Base-by-base conservation (phyloP, 2,888 invertebrate genomes). In the Hyles lineata region DNA sequence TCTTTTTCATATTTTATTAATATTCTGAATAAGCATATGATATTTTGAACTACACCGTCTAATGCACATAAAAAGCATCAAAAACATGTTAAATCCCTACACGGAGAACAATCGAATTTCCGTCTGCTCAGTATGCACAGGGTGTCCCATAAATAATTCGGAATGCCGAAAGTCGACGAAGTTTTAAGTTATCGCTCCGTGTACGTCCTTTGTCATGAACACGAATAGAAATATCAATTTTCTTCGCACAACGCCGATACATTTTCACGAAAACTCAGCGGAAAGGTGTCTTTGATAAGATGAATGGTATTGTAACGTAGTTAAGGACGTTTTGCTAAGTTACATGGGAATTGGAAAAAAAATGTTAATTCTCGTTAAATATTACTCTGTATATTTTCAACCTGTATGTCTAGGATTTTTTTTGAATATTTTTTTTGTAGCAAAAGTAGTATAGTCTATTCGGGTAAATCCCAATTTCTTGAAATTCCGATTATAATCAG, bases 151-250 rank as follows among this genome's bases (percentile, higher is more conserved):
- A 63, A 63, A 63, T 63, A 63, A 63, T 43, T 63, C 63, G 43
- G 7, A 32, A 19, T n/a, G 35, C 11, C 21, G n/a, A 21, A 11
- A 35, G 32, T 29, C 61, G 17, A 25, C 25, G 61, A 61, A 63
- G 63, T 35, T 63, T 63, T 63, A 43, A 63, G 43, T 63, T 63
- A 63, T 63, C 21, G 63, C 63, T 63, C 11, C 21, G 43, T 21
- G 43, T 19, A 63, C 21, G 9, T 63, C 35, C 15, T 63, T 63
- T 43, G 63, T 43, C 63, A 43, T 21, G 63, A n/a, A 62, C 32
- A 21, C 60, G n/a, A 55, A 70, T 59, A 32, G 23, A 59, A 59
- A 70, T 32, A 70, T 59, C 59, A 59, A 70, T 70, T 70, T 70
- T 32, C 55, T 15, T 63, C 35, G 35, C 59, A 55, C 59, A 11